Base-by-base conservation (phyloP, 2,113 vertebrate genomes). In the Dolichotis patagonum region DNA sequence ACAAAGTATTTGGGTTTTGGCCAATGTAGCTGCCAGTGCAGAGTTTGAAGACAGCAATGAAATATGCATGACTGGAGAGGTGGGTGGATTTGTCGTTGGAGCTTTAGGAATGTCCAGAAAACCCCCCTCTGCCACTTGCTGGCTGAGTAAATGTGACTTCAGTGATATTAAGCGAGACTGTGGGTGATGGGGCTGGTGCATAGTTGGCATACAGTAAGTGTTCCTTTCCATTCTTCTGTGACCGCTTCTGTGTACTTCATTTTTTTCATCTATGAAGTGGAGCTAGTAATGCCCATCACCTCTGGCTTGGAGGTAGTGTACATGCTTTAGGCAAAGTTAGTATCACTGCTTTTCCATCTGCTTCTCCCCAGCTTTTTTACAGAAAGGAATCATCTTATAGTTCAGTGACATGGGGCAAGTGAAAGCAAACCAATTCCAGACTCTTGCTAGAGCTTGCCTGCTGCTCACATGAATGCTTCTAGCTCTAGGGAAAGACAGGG, bases 41-140 rank as follows among this genome's bases (percentile, higher is more conserved):
- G 60, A 85, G 7, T 91, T 71, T 96, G 80, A 95, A 96, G 87
- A 84, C 62, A 91, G 38, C 30, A 94, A 77, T 96, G 69, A 90
- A 96, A 90, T 92, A 71, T 94, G 58, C 75, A 69, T 95, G 54
- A 91, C 49, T 54, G 54, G 84, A 96, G 73, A 94, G 63, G 71
- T 88, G 73, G 85, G 92, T 95, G 90, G 77, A 88, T 77, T 94
- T 94, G 77, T 97, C 81, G 63, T 92, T 82, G 63, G 69, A 92
- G 95, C 63, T 88, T 90, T 10, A 49, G 88, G 43, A 92, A 95
- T 97, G 95, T 96, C 87, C 82, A 94, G 90, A 96, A 96, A 58
- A 87, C 75, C 62, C 46, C 20, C 93, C 90, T 95, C 87, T 56
- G 87, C 90, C 60, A 92, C 52, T 93, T 93, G 73, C 62, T 96